Percentiles rank a stretch among this genome's conserved stretches.
Conservation (phyloP, 1,140 invertebrate genomes). For the Ceratina calcarata region DNA sequence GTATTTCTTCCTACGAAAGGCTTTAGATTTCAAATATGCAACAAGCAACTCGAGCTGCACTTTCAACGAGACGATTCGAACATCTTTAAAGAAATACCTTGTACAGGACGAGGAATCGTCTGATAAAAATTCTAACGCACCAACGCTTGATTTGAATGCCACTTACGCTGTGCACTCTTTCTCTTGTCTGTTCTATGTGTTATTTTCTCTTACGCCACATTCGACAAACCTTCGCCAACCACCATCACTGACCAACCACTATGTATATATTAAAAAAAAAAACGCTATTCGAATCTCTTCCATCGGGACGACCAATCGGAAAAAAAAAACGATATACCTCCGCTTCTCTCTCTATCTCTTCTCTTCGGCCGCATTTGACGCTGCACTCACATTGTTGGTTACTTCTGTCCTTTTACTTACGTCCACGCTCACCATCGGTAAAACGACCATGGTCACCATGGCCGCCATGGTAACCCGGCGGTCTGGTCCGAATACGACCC, state of each 20-base stretch:
- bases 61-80: constrained; percentile 6
- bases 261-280: constrained; percentile 60
- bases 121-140: constrained; percentile 26
- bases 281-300: constrained; percentile 43
- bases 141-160: constrained; percentile 77
- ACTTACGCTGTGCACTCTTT: constrained; percentile 79
- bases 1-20: too few relatives aligned
- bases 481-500: constrained; percentile 75
- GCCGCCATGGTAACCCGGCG: constrained; percentile 74
- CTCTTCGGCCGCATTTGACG: constrained; percentile 74
- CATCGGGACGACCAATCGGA: constrained; percentile 35
- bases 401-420: constrained; percentile 81
- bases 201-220: constrained; percentile 77
- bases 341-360: constrained; percentile 54
- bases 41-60: not conserved
- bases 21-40: too few relatives aligned
- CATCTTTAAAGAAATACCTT: not conserved
- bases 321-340: constrained; percentile 34
- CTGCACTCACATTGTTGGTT: constrained; percentile 80
- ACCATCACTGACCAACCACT: constrained; percentile 66
- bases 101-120: not conserved
- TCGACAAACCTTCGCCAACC: constrained; percentile 71
- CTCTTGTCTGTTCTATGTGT: constrained; percentile 81
- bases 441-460: constrained; percentile 68
- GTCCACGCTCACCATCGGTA: constrained; percentile 73